Base-by-base conservation (phyloP, 2,113 vertebrate species). In the Hippocampus abdominalis region DNA sequence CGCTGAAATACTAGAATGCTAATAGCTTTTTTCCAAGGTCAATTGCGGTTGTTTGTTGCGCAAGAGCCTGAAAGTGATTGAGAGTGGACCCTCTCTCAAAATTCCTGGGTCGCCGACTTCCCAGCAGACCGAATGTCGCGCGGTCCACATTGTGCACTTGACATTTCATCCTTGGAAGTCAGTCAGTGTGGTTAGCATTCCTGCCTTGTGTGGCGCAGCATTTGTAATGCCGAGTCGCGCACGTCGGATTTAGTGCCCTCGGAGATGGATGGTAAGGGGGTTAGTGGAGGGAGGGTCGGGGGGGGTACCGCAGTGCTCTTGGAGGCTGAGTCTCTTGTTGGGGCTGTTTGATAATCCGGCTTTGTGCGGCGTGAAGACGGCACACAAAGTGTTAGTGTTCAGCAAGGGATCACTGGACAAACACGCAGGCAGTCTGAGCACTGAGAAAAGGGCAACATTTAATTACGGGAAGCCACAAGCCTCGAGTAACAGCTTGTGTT, bases 241-340 rank as follows among this genome's bases (percentile, higher is more conserved):
- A 23, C 20, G 21, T 13, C 25, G 63, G 63, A 64, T 64, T 64
- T 64, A 46, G 42, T 21, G 42, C 40, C 63, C 16, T 46, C 40
- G 16, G n/a, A 23, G 63, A 60, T 60, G 57, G 57, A 60, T 32
- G 27, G 54, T 59, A 59, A 29, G 27, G 57, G 27, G 57, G 57
- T 59, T 59, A 29, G 27, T 27, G 25, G 27, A 15, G 57, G 57
- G 23, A 57, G 54, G 23, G 23, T 25, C 23, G 12, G 9, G 27
- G 56, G 25, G 15, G 27, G 23, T 27, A 23, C 51, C 9, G 13
- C 54, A 3, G 48, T 67, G 27, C 25, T 53, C 29, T 53, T 44
- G 62, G 64, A 20, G 46, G 25, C 46, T n/a, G 9, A 53, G 65
- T 54, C 49, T 32, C 48, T 67, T 67, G 65, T 67, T 54, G 36